Evolutionary conservation across 2,113 vertebrate genomes (phyloP), one percentile per base, ranked within the genome.

Genomic region (Archilochus colubris): DNA sequence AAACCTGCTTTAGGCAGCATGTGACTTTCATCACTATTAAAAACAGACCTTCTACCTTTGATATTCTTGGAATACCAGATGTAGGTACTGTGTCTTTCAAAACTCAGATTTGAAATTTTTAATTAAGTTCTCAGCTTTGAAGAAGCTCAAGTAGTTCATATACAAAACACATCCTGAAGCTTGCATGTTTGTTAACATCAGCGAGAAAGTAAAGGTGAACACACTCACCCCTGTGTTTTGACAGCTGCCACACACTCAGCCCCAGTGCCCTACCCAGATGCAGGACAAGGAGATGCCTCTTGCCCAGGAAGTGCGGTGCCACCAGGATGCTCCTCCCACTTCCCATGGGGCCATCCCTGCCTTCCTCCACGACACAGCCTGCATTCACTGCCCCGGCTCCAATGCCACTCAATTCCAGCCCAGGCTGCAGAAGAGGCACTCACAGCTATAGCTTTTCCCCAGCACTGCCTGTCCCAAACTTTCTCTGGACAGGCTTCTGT

Each of bases 381-480:
- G 11, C 12, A 12, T n/a, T 55, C 11, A 6, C 16, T 57, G 57
- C 53, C 6, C 25, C 20, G 70, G 17, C 58, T 54, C n/a, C 82
- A 67, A 25, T 67, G 48, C 4, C 7, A 9, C 46, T 57, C 0
- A 0, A 0, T 10, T 50, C 66, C 66, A 79, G 30, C 28, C 9
- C 13, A 33, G 6, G 28, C 7, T 36, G 46, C 54, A 78, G 19
- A 77, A 48, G 13, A 8, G 30, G 23, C 50, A 81, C 28, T 21
- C 27, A 9, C 30, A 72, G 24, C 14, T 2, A 6, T 4, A 14
- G 36, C 4, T 48, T 28, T 58, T 84, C 25, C 58, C 57, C 55
- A 90, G 28, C 1, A 2, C 10, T 48, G 66, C 28, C 33, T 6
- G 7, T 48, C 31, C 6, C 25, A 50, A 3, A 5, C 43, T 33